Evolutionary conservation across 1,140 invertebrate species (phyloP), one percentile per base, ranked within the genome.

Genomic region (Homarus americanus): DNA sequence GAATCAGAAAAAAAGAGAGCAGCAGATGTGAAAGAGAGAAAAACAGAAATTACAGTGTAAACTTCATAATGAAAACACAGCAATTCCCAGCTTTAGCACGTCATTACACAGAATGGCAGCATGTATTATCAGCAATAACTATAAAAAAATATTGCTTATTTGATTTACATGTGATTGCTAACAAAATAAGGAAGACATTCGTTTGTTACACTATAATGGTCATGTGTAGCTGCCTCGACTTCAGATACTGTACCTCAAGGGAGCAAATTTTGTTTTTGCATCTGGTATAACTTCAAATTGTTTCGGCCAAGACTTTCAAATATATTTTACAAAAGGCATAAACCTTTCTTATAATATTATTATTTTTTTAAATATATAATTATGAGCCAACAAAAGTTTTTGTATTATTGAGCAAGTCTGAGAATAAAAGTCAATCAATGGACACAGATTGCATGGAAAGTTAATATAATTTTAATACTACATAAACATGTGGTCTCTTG

Each of bases 151-250:
- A 73, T 75, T 34, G 40, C 69, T 32, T 34, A 72, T 75, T 41
- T 73, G 69, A 49, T 75, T 85, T 75, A 85, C 83, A 73, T 49
- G 72, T 84, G 82, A 36, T 53, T 85, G 69, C 40, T 85, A 73
- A 53, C 72, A 75, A 85, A 75, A 85, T 85, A 75, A 75, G 72
- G 72, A 75, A 73, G 66, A 75, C 83, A 84, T 49, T 84, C 7
- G 80, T 82, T 82, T 69, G 53, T 5, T 83, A 83, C 38, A 66
- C 58, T 83, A 69, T 2, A 40, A 83, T 69, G 80, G 40, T 36
- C 69, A 49, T 85, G 83, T 75, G 34, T 53, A 44, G 28, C 36
- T 49, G 12, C 69, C 44, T 75, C 38, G 49, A 49, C 15, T 73
- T 38, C 32, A 69, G 20, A 85, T 73, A 72, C 38, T 41, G 82